Evolutionary conservation across 2,797 vertebrate genomes (phyloP).

Genomic region (Pantherophis vulpinus): DNA sequence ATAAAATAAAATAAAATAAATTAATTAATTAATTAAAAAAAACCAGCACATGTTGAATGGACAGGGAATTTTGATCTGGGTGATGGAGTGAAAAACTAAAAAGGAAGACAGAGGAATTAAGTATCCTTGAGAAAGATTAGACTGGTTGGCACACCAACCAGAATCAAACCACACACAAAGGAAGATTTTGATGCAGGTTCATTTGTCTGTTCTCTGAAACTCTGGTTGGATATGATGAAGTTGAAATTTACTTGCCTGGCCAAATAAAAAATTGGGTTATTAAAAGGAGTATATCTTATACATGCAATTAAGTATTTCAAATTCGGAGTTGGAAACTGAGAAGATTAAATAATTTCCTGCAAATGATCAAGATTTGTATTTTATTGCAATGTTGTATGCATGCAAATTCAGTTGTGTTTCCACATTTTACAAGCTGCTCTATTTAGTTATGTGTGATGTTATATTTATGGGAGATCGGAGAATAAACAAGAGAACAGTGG

Average conservation of each 20-base stretch:
- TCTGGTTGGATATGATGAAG: background rate
- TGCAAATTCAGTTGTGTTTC: background rate
- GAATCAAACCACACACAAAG: background rate
- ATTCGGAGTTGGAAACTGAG: background rate
- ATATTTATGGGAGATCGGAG: background rate
- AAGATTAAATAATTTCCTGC: background rate
- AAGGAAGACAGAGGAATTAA: background rate
- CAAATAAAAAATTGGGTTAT: background rate
- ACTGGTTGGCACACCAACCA: background rate
- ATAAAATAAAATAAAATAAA: no score
- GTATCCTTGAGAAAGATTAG: background rate
- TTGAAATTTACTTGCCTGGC: background rate
- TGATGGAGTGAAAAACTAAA: background rate
- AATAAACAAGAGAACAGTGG: background rate
- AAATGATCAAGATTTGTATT: background rate
- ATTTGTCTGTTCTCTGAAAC: background rate
- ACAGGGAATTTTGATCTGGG: background rate
- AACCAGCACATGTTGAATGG: background rate
- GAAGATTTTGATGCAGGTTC: background rate
- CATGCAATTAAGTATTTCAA: background rate
- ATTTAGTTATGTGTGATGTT: background rate
- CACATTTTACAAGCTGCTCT: background rate
- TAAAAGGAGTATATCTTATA: background rate
- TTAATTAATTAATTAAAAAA: no score
- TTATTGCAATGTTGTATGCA: background rate